Evolutionary conservation across 2,797 vertebrate species (phyloP).

Genomic region (Aphelocoma californica): DNA sequence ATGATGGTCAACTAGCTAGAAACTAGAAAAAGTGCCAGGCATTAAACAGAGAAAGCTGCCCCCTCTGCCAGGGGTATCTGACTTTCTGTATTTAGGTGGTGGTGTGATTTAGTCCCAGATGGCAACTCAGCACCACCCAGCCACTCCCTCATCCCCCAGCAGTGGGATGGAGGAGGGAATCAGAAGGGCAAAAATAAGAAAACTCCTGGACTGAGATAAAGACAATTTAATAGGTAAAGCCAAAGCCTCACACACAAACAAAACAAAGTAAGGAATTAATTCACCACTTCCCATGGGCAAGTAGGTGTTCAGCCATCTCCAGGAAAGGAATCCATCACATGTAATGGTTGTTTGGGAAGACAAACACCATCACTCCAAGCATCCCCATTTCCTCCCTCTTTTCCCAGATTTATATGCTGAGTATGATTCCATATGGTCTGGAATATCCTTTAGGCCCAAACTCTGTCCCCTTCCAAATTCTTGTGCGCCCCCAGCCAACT

Average conservation of each 20-base stretch:
- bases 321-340: background rate
- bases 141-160: background rate
- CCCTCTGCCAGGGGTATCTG: background rate
- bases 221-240: background rate
- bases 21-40: background rate
- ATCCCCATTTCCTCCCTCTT: background rate
- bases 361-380: background rate
- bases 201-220: background rate
- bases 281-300: background rate
- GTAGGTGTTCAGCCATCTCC: background rate
- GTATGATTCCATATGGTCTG: background rate
- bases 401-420: background rate
- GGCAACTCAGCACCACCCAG: background rate
- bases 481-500: background rate
- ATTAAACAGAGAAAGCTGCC: background rate
- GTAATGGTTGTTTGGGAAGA: background rate
- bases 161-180: background rate
- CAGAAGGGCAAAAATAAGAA: background rate
- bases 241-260: background rate
- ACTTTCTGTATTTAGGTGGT: background rate
- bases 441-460: fast-evolving
- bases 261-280: background rate
- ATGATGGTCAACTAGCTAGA: fast-evolving
- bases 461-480: background rate
- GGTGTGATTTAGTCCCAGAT: background rate